Conservation (phyloP, 2,797 vertebrate species). For the Eulemur albifrons region DNA sequence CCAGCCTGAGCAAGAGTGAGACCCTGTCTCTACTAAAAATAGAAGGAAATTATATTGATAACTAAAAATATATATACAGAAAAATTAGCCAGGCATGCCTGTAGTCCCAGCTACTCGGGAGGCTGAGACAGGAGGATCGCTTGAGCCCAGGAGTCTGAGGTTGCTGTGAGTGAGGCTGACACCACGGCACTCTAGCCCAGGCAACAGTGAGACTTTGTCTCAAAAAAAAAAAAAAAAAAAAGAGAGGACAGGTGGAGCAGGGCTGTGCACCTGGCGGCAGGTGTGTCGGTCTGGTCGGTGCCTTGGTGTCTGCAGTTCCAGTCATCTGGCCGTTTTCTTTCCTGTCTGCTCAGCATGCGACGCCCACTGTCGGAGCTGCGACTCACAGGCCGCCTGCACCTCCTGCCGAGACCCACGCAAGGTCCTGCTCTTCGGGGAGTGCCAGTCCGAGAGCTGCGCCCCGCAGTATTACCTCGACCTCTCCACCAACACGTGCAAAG, state of each 20-base stretch:
- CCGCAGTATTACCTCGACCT: slow-evolving; percentile 96
- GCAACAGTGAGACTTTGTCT: too few relatives aligned
- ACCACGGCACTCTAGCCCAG: too few relatives aligned
- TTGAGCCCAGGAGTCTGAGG: too few relatives aligned
- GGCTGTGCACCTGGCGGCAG: not conserved
- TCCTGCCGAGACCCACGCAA: slow-evolving; percentile 91
- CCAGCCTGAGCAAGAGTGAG: too few relatives aligned
- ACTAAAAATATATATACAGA: too few relatives aligned
- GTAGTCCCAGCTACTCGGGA: too few relatives aligned
- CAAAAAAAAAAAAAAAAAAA: too few relatives aligned
- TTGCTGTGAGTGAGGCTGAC: too few relatives aligned
- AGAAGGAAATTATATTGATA: too few relatives aligned
- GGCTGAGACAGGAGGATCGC: too few relatives aligned
- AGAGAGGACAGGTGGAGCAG: not conserved
- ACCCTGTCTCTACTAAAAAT: too few relatives aligned
- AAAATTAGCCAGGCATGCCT: too few relatives aligned
- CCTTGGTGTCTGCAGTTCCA: not conserved
- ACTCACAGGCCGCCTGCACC: slow-evolving; percentile 85
- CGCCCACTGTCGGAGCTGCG: slow-evolving; percentile 90
- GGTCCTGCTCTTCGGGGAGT: slow-evolving; percentile 95
- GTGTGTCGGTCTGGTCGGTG: slow-evolving; percentile 19
- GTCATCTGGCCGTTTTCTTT: slow-evolving; percentile 41
- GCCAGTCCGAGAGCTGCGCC: slow-evolving; percentile 92
- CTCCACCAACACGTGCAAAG: slow-evolving; percentile 90
- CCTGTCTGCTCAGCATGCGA: slow-evolving; percentile 87